A percentile compares a stretch with the other conserved stretches of the same genome.
phyloP scores from a whole-genome alignment of 2,113 vertebrate genomes.

The Spilogale gracilis region DNA sequence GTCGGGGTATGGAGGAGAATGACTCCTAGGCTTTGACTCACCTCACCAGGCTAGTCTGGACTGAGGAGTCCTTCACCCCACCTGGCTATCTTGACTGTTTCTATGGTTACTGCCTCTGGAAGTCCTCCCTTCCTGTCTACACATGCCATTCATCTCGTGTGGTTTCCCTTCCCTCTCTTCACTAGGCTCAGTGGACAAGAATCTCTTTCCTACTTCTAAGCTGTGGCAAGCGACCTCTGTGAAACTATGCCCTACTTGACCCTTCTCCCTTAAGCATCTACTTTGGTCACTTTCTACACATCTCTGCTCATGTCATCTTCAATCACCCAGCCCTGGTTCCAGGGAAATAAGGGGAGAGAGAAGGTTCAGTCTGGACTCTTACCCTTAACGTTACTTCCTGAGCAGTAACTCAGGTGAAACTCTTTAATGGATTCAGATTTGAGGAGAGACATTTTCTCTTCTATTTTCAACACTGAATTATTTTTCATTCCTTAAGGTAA shows the following conservation, averaged over 20 bases:
- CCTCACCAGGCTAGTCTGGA: not conserved
- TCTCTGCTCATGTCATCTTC: not conserved
- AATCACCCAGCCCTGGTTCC: not conserved
- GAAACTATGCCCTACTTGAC: not conserved
- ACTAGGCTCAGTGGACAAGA: not conserved
- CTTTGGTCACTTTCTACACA: not conserved
- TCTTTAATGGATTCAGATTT: not conserved
- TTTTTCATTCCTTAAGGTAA: not conserved
- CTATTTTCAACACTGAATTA: not conserved
- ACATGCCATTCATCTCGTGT: not conserved
- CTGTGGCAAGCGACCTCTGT: not conserved
- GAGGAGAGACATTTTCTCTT: not conserved
- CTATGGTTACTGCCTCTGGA: not conserved
- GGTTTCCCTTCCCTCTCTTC: not conserved
- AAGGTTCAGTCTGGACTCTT: not conserved
- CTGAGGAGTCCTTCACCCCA: no score
- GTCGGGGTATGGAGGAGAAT: not conserved
- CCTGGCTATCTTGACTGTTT: not conserved
- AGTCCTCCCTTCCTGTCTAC: not conserved
- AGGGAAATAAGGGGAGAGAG: not conserved
- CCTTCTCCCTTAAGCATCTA: not conserved
- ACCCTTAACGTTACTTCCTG: not conserved
- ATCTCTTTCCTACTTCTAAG: not conserved
- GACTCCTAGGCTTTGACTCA: not conserved
- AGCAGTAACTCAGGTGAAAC: not conserved